Conservation (phyloP, 2,113 vertebrate species). For the Isurus oxyrinchus region DNA sequence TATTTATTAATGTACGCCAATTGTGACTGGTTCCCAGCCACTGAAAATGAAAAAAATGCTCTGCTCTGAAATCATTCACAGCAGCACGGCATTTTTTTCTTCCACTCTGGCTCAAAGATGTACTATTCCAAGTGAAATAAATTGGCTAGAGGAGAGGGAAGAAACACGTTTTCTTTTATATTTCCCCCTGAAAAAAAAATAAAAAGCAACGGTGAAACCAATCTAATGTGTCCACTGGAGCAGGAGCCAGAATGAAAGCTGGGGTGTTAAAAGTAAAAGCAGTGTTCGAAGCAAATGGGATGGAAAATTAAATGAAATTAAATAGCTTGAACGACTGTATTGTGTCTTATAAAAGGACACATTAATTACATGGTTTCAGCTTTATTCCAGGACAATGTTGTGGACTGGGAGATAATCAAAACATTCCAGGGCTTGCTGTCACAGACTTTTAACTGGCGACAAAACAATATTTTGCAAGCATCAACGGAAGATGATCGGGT, state of each 20-base stretch:
- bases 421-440: constrained; percentile 76
- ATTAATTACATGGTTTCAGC: constrained; percentile 96
- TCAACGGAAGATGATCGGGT: constrained; percentile 60
- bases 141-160: constrained; percentile 74
- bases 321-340: constrained; percentile 90
- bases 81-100: constrained; percentile 73
- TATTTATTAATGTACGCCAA: constrained; percentile 93
- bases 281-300: constrained; percentile 91
- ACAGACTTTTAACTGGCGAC: constrained; percentile 54
- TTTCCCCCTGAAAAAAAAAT: constrained; percentile 68
- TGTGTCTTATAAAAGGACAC: constrained; percentile 88
- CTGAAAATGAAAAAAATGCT: constrained; percentile 58
- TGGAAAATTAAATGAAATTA: constrained; percentile 99
- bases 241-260: constrained; percentile 74
- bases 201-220: constrained; percentile 77
- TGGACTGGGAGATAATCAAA: constrained; percentile 68
- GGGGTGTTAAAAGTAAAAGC: constrained; percentile 79
- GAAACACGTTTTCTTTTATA: constrained; percentile 78
- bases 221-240: constrained; percentile 79
- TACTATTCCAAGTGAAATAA: constrained; percentile 78
- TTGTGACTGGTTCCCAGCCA: constrained; percentile 87
- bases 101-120: constrained; percentile 72
- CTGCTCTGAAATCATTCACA: constrained; percentile 72
- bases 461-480: constrained; percentile 61
- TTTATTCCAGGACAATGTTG: constrained; percentile 87